Conservation (phyloP, 2,888 invertebrate genomes). For the Leptinotarsa juncta region DNA sequence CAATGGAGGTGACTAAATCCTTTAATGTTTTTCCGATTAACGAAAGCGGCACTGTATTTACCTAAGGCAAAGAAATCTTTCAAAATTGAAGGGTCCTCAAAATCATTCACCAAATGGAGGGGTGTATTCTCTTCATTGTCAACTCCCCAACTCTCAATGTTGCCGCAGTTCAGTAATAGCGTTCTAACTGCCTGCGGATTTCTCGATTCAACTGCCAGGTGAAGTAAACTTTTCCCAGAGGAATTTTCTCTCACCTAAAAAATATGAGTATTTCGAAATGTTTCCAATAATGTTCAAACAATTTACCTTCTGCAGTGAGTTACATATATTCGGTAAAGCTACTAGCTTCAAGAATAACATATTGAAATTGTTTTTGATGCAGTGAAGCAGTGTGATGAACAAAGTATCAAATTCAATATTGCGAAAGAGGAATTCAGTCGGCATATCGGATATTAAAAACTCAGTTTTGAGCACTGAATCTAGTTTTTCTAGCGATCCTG, state of each 20-base stretch:
- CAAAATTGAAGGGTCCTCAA: background rate
- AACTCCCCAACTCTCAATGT: constrained; percentile 21
- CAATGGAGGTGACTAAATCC: constrained; percentile 18
- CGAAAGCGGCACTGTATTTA: background rate
- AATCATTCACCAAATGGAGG: constrained; percentile 25
- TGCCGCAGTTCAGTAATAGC: background rate
- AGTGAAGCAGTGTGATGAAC: constrained; percentile 25
- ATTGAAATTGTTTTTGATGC: constrained; percentile 25
- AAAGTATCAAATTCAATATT: constrained; percentile 6
- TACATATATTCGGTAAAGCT: background rate
- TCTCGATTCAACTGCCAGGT: constrained; percentile 25
- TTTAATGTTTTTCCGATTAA: constrained; percentile 22
- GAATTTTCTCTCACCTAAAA: constrained; percentile 22
- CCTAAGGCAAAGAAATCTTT: background rate
- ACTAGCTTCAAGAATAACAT: constrained; percentile 22
- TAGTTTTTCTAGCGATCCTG: background rate
- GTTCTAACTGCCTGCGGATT: constrained; percentile 4
- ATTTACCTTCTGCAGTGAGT: background rate
- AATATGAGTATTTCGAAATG: background rate
- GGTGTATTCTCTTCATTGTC: constrained; percentile 30
- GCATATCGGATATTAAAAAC: background rate
- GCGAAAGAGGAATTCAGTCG: background rate
- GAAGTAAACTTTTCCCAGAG: constrained; percentile 30
- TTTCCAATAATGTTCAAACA: background rate
- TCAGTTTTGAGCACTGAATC: background rate